Evolutionary conservation across 2,888 invertebrate genomes (phyloP), one percentile per base, ranked within the genome.

Genomic region (Oxytorus armatus): DNA sequence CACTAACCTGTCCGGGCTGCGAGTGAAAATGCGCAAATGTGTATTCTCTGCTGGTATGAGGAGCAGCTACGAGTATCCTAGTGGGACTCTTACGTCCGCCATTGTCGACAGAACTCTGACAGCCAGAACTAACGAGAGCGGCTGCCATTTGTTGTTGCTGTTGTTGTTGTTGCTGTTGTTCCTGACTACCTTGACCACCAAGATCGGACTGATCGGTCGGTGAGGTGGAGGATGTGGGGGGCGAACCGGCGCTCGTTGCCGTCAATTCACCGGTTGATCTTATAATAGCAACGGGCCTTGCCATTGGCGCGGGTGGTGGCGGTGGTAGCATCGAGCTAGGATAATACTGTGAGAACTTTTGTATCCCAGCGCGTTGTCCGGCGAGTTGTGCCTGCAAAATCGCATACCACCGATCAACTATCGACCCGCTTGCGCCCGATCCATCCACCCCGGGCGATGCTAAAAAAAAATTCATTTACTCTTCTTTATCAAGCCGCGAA

Each of bases 221-320:
- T 55, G 92, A 91, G 0, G 90, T 89, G n/a, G 92, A 91, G 49
- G 95, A 94, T 8, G 94, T 93, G 21, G 95, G 95, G 5, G 95
- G 94, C 65, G 95, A 94, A 82, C 93, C 94, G 29, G 94, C 93
- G 85, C 94, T 94, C 79, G 94, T 93, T 83, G 95, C 93, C 63
- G 93, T 93, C 63, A 94, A 92, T 85, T 94, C 94, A 61, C 94
- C 96, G 87, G 98, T 97, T 73, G 98, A 98, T 87, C 98, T 95
- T 88, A 98, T 97, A 89, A 99, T 98, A 82, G 98, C 98, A 29
- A 98, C 98, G 0, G 98, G 98, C 83, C 98, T 94, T 1, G 98
- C 98, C 97, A 98, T 98, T 16, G 98, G 98, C 5, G 98, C 98
- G 36, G 98, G 95, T 1, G 98, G 98, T 5, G 98, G 97, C 25